phyloP scores from a whole-genome alignment of 2,113 vertebrate genomes.

The Eudyptes chrysolophus region DNA sequence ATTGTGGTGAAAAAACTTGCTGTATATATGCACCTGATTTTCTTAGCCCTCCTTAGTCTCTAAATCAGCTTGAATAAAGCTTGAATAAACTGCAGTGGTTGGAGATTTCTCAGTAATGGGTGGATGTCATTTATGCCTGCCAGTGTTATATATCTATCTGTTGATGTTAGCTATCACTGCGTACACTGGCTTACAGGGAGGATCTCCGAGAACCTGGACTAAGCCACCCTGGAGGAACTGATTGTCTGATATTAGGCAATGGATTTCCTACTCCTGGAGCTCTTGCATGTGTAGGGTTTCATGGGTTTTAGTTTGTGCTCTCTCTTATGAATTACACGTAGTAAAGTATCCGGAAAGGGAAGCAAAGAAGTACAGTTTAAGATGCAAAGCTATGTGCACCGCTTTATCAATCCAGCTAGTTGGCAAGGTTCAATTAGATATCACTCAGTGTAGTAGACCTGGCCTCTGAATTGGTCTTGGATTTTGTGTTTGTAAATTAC shows the following conservation, averaged over 20 bases:
- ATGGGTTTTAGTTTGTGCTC: not conserved
- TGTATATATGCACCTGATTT: not conserved
- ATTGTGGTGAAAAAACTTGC: not conserved
- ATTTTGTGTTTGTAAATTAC: not conserved
- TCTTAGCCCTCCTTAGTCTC: not conserved
- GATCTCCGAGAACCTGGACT: not conserved
- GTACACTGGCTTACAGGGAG: not conserved
- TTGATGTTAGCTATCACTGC: not conserved
- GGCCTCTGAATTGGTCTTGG: not conserved
- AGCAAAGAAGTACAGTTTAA: not conserved
- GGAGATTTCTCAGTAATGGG: not conserved
- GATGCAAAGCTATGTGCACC: accelerated
- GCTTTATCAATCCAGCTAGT: not conserved
- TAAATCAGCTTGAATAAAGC: not conserved
- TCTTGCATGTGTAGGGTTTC: not conserved
- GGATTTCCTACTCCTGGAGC: not conserved
- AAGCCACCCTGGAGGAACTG: not conserved
- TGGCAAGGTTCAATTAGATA: not conserved
- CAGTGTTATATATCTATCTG: not conserved
- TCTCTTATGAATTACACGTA: not conserved
- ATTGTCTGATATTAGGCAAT: not conserved
- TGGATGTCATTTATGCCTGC: not conserved
- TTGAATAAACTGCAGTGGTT: not conserved
- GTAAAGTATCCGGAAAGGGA: not conserved
- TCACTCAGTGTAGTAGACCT: accelerated